Base-by-base conservation (phyloP, 1,140 invertebrate genomes). In the Lysiphlebus fabarum region DNA sequence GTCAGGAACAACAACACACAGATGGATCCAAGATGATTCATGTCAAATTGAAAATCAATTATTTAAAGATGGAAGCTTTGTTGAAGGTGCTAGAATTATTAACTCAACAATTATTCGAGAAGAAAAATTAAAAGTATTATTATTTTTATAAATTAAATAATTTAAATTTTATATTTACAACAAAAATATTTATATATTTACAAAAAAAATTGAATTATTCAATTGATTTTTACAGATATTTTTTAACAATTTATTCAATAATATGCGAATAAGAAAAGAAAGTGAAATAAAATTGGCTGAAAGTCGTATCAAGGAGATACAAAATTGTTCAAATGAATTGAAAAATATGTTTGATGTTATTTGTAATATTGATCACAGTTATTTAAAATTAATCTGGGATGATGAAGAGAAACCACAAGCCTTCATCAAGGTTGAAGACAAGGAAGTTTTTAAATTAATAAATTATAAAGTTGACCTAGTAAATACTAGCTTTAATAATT, bases 201-300 rank as follows among this genome's bases (percentile, higher is more conserved):
- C n/a, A 26, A 17, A 17, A 17, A 17, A 26, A 26, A 26, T 1
- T 26, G 4, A 26, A 26, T 26, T 26, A 26, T 26, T 26, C 17
- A 26, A 26, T 26, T 26, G 17, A 26, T 26, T 26, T 50, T 41
- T 73, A 6, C 63, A 78, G 64, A 64, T 70, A 12, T 66, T 75
- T 54, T 83, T 83, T 56, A 83, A 83, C 56, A 67, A 79, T 58
- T 60, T 69, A 11, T 83, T 83, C 57, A 70, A 82, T 11, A 65
- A 77, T 53, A 78, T 76, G 7, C 78, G 72, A 51, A 12, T 8
- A 2, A 10, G 55, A 7, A 75, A 75, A 47, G 42, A 56, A n/a
- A 45, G 14, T 5, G 62, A 73, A 62, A 61, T 78, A 33, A 48
- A 61, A 17, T 37, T 51, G n/a, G 61, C 69, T 1, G 62, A 42